Evolutionary conservation across 1,140 invertebrate species (phyloP).

Genomic region (Oryzaephilus surinamensis): DNA sequence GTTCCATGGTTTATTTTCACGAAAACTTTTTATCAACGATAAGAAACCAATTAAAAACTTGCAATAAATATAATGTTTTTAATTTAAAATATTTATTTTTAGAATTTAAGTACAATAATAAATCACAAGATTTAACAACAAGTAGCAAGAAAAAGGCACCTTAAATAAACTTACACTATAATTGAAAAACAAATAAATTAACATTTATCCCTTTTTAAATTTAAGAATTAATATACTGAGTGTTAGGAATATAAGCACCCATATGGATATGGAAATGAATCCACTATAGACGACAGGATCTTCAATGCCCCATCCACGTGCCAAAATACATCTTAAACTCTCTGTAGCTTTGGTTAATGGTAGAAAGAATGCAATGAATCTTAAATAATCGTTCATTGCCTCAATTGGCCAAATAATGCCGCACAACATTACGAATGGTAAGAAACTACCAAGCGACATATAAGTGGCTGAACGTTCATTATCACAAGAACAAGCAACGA

Average conservation of each 20-base stretch:
- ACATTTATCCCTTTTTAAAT: slow-evolving; percentile 58
- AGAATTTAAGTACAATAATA: too few species aligned
- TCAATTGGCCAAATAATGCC: slow-evolving; percentile 79
- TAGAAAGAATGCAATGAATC: slow-evolving; percentile 66
- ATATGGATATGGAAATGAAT: slow-evolving; percentile 70
- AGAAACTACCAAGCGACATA: slow-evolving; percentile 82
- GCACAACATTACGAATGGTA: slow-evolving; percentile 83
- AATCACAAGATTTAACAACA: too few species aligned
- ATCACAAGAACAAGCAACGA: slow-evolving; percentile 78
- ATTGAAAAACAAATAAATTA: too few species aligned
- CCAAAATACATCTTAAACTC: slow-evolving; percentile 74
- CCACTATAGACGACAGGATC: slow-evolving; percentile 74
- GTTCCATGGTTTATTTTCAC: too few species aligned
- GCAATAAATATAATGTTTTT: too few species aligned
- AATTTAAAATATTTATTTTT: too few species aligned
- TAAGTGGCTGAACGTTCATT: slow-evolving; percentile 89
- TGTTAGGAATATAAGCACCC: slow-evolving; percentile 75
- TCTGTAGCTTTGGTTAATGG: slow-evolving; percentile 92
- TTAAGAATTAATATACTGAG: slow-evolving; percentile 69
- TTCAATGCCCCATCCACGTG: slow-evolving; percentile 73
- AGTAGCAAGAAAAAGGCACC: too few species aligned
- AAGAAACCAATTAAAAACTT: too few species aligned
- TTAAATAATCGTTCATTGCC: slow-evolving; percentile 70
- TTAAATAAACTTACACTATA: too few species aligned
- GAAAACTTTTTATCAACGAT: too few species aligned